Evolutionary conservation across 2,113 vertebrate species (phyloP).

Genomic region (Herpetotheres cachinnans): DNA sequence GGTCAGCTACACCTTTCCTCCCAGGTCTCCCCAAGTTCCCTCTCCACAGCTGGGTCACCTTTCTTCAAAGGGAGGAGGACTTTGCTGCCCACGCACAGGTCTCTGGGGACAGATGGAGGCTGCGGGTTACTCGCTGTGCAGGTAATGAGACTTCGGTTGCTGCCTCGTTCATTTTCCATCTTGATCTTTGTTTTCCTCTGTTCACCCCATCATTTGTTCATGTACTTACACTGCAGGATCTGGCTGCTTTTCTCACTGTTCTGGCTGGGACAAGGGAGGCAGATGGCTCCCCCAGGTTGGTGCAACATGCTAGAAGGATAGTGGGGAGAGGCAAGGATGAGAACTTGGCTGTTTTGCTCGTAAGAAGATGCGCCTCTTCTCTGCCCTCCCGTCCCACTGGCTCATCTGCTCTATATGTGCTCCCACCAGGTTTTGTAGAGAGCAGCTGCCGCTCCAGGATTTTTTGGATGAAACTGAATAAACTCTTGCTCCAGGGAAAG

Average conservation of each 20-base stretch:
- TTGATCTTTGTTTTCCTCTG: background rate
- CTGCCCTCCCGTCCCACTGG: background rate
- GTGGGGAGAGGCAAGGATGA: background rate
- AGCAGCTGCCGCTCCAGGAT: slow-evolving; percentile 38
- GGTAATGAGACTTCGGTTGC: slow-evolving; percentile 19
- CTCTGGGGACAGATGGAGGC: slow-evolving; percentile 25
- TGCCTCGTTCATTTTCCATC: background rate
- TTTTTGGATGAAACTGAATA: slow-evolving; percentile 58
- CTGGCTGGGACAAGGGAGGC: background rate
- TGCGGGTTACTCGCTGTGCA: background rate
- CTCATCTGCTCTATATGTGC: background rate
- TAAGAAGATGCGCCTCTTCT: background rate
- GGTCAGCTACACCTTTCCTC: background rate
- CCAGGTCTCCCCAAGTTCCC: background rate
- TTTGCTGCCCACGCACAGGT: background rate
- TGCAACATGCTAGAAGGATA: background rate
- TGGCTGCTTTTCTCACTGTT: slow-evolving; percentile 7
- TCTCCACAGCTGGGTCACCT: background rate
- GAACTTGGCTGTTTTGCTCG: background rate
- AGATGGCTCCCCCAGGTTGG: slow-evolving; percentile 11
- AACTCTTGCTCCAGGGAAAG: slow-evolving; percentile 31
- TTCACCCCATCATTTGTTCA: background rate
- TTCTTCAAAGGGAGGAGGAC: background rate
- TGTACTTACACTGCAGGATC: background rate
- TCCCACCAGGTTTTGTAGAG: slow-evolving; percentile 25